These are phyloP conservation scores for Empidonax traillii DNA, from an alignment of 2,113 vertebrate species.

Conservation along the genomic window DNA sequence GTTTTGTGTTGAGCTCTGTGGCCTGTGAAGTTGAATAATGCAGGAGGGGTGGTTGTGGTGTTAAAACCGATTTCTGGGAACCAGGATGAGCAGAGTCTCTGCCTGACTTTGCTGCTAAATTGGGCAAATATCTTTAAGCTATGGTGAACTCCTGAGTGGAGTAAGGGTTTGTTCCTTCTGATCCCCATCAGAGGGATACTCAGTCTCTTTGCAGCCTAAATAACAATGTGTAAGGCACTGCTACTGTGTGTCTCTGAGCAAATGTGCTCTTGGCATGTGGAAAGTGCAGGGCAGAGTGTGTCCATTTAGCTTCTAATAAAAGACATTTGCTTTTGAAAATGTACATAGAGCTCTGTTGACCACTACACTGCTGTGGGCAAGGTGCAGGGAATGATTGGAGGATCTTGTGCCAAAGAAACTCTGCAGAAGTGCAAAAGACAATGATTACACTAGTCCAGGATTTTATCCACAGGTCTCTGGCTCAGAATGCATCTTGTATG, in stretches of 20 bases:
- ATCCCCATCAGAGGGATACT: neutral
- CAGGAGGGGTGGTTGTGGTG: neutral
- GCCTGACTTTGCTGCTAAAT: neutral
- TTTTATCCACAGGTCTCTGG: neutral
- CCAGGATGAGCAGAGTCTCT: neutral
- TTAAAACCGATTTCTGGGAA: neutral
- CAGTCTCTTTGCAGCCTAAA: neutral
- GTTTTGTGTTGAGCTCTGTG: neutral
- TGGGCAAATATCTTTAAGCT: neutral
- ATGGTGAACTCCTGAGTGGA: neutral
- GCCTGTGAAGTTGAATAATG: neutral
- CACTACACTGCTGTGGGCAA: neutral
- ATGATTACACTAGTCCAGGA: neutral
- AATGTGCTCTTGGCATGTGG: neutral
- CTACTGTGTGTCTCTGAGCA: neutral
- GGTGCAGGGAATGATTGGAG: neutral
- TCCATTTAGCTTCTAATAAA: neutral
- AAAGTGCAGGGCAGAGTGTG: neutral
- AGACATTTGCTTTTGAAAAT: neutral
- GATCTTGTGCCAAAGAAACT: neutral
- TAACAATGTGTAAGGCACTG: neutral
- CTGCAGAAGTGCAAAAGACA: neutral
- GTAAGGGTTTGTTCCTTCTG: neutral
- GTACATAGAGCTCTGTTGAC: neutral
- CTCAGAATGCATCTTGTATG: rapidly evolving